These are phyloP conservation scores for Plectrocnemia conspersa DNA, from an alignment of 1,140 invertebrate genomes.

Conservation along the genomic window DNA sequence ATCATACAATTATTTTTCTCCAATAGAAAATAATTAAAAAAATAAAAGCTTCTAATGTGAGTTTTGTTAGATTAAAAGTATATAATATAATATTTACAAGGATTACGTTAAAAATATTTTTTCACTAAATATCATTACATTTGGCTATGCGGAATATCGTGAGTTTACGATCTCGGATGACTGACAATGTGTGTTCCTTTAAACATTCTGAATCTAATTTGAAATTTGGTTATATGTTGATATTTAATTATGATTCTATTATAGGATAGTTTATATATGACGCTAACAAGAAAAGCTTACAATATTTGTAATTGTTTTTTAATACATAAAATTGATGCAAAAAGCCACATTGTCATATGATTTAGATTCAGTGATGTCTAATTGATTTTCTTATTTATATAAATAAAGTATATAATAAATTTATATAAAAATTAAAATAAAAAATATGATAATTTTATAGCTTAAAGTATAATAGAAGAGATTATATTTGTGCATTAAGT, in stretches of 20 bases:
- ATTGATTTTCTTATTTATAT: too few species aligned
- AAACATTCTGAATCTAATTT: too few species aligned
- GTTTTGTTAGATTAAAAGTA: too few species aligned
- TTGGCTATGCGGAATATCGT: constrained; percentile 34
- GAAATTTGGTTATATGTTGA: too few species aligned
- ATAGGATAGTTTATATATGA: constrained; percentile 3
- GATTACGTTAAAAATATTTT: constrained; percentile 26
- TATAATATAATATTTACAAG: constrained; percentile 36
- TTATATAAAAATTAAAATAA: not conserved
- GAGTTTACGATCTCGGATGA: constrained; percentile 17
- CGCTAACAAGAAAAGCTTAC: constrained; percentile 16
- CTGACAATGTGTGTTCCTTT: constrained; percentile 12
- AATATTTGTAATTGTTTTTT: not conserved
- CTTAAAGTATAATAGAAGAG: constrained; percentile 3
- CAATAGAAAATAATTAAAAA: constrained; percentile 19
- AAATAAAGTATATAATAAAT: not conserved
- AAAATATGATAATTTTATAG: not conserved
- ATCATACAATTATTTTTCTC: not conserved
- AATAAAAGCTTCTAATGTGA: constrained; percentile 16
- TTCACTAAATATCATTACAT: constrained; percentile 33
- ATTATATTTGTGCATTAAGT: too few species aligned
- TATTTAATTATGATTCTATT: too few species aligned
- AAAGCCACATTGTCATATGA: constrained; percentile 5
- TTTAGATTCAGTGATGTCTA: too few species aligned
- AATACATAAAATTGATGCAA: not conserved